phyloP scores from a whole-genome alignment of 2,113 vertebrate genomes.

The Odocoileus virginianus region DNA sequence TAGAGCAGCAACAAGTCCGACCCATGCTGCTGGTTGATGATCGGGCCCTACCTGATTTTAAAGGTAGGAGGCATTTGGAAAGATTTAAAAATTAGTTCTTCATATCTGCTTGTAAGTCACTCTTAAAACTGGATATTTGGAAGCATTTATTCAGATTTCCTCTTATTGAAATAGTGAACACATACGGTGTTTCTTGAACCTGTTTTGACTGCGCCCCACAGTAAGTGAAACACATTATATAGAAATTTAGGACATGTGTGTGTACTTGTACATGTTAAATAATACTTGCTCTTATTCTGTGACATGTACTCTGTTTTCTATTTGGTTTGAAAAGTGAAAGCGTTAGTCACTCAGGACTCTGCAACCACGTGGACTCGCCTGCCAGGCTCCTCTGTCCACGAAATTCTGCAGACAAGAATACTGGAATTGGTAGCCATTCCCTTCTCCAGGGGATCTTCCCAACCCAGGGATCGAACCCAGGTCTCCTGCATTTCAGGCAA shows the following conservation, averaged over 20 bases:
- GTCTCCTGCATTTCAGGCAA: neutral
- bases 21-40: conserved; percentile 93
- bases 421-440: neutral
- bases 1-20: conserved; percentile 87
- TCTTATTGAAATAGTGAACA: neutral
- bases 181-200: neutral
- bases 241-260: neutral
- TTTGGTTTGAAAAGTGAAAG: neutral
- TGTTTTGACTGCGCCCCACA: neutral
- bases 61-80: conserved; percentile 78
- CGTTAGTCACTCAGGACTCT: neutral
- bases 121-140: neutral
- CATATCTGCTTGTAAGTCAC: neutral
- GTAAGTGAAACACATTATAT: neutral
- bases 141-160: neutral
- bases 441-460: neutral
- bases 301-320: neutral
- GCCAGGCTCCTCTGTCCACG: neutral
- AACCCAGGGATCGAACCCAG: neutral
- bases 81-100: neutral
- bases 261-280: neutral
- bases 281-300: neutral
- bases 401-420: neutral
- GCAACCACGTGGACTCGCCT: neutral
- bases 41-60: conserved; percentile 91